A percentile compares a stretch with the other conserved stretches of the same genome.
These are phyloP conservation scores for Bombylius discolor DNA, from an alignment of 2,888 invertebrate species.

Conservation along the genomic window DNA sequence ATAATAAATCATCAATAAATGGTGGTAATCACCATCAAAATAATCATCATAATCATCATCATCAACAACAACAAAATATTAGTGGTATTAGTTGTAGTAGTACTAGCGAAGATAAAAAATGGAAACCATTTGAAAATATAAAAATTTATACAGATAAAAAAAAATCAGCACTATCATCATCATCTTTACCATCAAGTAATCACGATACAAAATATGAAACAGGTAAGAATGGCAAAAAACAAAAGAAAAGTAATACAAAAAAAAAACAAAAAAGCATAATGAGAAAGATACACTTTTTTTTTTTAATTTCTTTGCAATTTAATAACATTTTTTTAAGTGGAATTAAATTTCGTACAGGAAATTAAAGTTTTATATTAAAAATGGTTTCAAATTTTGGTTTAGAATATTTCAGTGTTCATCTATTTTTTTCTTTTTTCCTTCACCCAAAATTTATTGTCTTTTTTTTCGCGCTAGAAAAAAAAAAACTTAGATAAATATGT, in stretches of 20 bases:
- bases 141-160: constrained; percentile 18
- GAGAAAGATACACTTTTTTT: neutral
- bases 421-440: too few relatives aligned
- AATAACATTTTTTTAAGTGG: too few relatives aligned
- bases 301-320: neutral
- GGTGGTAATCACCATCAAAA: neutral
- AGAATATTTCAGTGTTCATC: too few relatives aligned
- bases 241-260: neutral
- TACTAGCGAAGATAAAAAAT: constrained; percentile 13
- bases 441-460: too few relatives aligned
- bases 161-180: neutral
- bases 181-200: neutral
- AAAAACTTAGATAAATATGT: too few relatives aligned
- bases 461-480: too few relatives aligned
- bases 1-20: neutral
- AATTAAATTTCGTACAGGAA: too few relatives aligned
- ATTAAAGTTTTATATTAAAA: too few relatives aligned
- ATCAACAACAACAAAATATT: neutral
- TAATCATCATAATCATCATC: neutral
- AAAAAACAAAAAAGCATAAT: neutral
- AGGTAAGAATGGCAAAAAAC: neutral
- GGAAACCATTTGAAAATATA: constrained; percentile 18
- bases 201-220: neutral
- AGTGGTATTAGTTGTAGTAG: neutral
- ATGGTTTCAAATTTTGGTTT: too few relatives aligned